A percentile compares a stretch with the other conserved stretches of the same genome.
Conservation (phyloP, 2,113 vertebrate genomes). For the Pluvialis apricaria region DNA sequence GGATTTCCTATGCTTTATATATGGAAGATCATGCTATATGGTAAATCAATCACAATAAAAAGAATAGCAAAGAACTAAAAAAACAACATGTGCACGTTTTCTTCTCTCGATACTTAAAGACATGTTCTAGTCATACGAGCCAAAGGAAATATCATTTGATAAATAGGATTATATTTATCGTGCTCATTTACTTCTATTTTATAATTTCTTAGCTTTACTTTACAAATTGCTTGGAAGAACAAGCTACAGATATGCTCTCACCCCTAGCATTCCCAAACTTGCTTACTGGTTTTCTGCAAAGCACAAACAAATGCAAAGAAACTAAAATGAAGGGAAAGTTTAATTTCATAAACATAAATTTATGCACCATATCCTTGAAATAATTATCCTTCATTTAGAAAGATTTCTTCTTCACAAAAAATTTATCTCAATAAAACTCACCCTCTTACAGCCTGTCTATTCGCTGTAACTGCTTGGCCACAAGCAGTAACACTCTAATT, state of each 20-base stretch:
- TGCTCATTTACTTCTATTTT: background rate
- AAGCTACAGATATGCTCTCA: background rate
- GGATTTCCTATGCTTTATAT: background rate
- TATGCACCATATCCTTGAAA: background rate
- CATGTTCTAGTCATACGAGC: background rate
- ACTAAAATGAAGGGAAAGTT: background rate
- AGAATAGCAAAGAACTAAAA: background rate
- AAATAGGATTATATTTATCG: background rate
- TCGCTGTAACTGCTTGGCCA: background rate
- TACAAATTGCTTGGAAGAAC: background rate
- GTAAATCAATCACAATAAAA: background rate
- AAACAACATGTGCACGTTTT: background rate
- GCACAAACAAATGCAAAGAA: background rate
- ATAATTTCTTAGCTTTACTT: background rate
- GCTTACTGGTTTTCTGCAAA: background rate
- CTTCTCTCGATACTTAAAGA: background rate
- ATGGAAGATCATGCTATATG: background rate
- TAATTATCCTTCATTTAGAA: background rate
- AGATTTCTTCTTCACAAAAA: background rate
- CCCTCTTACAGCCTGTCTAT: background rate
- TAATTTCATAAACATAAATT: background rate
- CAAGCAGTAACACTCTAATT: background rate
- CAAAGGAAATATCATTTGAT: background rate
- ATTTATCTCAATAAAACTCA: background rate
- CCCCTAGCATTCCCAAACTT: background rate